Evolutionary conservation across 2,888 invertebrate species (phyloP), one percentile per base, ranked within the genome.

Genomic region (Pollenia griseotomentosa): DNA sequence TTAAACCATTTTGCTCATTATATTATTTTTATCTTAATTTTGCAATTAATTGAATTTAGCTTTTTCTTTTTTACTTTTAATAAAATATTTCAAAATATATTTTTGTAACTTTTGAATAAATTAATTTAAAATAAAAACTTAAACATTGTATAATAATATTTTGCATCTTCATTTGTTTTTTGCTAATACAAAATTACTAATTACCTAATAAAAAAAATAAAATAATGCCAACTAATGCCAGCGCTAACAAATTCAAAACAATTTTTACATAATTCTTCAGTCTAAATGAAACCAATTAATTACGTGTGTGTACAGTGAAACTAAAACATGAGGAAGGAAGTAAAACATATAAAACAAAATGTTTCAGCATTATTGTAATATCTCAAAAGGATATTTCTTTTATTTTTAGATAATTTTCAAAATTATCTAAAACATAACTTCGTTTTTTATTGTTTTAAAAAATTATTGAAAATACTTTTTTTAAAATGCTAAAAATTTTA

Each of bases 371-470:
- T 77, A 77, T 83, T 77, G 19, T 53, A 71, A 51, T 59, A 68
- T 68, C 65, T 44, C 51, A 74, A 68, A 59, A 48, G 63, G 63
- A 79, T 79, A 79, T 79, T 71, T 75, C 75, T 70, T 66, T 11
- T 59, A 12, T 68, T 16, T 65, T 82, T 61, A 75, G 83, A 86
- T 83, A 42, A 79, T 86, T 80, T 86, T 78, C 66, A 79, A 83
- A 80, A 83, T 79, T 83, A 68, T 83, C 83, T 79, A 78, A 19
- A 51, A 68, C 46, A 70, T 86, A 42, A 83, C 71, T 79, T 70
- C 74, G 73, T 86, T 83, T 79, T 84, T 70, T 59, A 82, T 68
- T 63, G 75, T 83, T 86, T 83, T 80, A 74, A 65, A 83, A 86
- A 86, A 80, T 80, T 83, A 78, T 82, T 82, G 73, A 82, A 78